These are phyloP conservation scores for Spilosoma lubricipeda DNA, from an alignment of 2,888 invertebrate species.

Conservation along the genomic window DNA sequence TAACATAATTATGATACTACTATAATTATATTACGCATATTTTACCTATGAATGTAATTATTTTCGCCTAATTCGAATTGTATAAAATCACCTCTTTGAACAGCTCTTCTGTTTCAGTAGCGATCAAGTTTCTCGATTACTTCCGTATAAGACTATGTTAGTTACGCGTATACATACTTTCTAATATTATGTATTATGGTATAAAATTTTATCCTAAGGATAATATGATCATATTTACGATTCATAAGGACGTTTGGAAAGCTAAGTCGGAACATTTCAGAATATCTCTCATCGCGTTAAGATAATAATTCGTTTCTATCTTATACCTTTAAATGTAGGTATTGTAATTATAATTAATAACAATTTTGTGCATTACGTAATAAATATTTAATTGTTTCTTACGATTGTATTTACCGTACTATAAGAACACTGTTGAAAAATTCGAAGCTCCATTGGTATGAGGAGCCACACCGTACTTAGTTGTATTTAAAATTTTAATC, in stretches of 20 bases:
- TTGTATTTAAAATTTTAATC: conserved; percentile 82
- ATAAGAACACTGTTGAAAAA: conserved; percentile 83
- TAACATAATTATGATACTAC: conserved; percentile 85
- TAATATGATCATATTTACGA: conserved; percentile 83
- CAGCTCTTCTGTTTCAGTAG: conserved; percentile 83
- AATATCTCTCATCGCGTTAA: conserved; percentile 85
- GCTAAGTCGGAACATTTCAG: conserved; percentile 82
- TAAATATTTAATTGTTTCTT: conserved; percentile 85
- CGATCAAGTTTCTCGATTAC: conserved; percentile 81
- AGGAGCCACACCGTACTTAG: conserved; percentile 83
- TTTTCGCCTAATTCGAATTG: conserved; percentile 86
- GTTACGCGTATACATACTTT: conserved; percentile 85
- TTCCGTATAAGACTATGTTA: conserved; percentile 85
- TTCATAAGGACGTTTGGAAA: conserved; percentile 81
- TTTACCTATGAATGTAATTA: conserved; percentile 86
- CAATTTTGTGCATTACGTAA: conserved; percentile 86
- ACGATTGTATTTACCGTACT: conserved; percentile 85
- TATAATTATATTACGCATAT: conserved; percentile 81
- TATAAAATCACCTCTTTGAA: conserved; percentile 84
- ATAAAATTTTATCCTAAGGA: conserved; percentile 86
- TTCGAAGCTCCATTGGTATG: conserved; percentile 71
- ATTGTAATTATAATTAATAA: conserved; percentile 85
- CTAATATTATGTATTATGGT: conserved; percentile 84
- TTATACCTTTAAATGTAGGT: conserved; percentile 85
- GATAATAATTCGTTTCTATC: conserved; percentile 85